These are phyloP conservation scores for Ophraella communa DNA, from an alignment of 2,888 invertebrate genomes.

Conservation along the genomic window DNA sequence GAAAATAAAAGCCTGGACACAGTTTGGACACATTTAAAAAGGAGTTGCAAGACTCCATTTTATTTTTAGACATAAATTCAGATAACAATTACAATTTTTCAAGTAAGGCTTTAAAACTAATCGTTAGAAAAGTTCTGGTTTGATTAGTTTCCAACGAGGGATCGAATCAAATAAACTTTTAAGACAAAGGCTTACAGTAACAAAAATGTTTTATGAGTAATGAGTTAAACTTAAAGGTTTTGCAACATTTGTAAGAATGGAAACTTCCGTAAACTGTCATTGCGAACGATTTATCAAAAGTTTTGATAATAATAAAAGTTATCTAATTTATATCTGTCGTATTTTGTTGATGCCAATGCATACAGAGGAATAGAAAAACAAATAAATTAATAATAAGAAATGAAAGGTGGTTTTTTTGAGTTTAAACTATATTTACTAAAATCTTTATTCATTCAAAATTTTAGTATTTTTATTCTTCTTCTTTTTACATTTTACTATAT, in stretches of 20 bases:
- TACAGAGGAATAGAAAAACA: not conserved
- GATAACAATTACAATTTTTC: not conserved
- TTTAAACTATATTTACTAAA: not conserved
- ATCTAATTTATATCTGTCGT: constrained; percentile 28
- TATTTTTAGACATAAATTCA: no score
- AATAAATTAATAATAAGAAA: no score
- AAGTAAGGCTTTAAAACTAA: not conserved
- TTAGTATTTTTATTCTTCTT: no score
- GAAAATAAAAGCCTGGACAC: no score
- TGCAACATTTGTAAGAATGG: constrained; percentile 28
- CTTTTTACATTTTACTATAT: no score
- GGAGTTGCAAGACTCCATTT: no score
- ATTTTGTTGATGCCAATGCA: constrained; percentile 15
- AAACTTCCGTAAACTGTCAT: constrained; percentile 30
- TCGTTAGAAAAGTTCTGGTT: not conserved
- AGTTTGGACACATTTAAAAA: no score
- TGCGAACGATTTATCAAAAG: constrained; percentile 31
- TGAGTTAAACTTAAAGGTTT: constrained; percentile 21
- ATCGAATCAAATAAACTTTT: constrained; percentile 11
- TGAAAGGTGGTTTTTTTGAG: not conserved
- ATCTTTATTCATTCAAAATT: no score
- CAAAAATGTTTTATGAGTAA: constrained; percentile 16
- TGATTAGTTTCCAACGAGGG: constrained; percentile 7
- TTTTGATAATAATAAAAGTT: constrained; percentile 34
- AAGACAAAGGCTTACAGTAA: constrained; percentile 1